Percentiles rank a stretch among this genome's conserved stretches.
Conservation (phyloP, 2,888 invertebrate species). For the Callyntrura guangdongensis region DNA sequence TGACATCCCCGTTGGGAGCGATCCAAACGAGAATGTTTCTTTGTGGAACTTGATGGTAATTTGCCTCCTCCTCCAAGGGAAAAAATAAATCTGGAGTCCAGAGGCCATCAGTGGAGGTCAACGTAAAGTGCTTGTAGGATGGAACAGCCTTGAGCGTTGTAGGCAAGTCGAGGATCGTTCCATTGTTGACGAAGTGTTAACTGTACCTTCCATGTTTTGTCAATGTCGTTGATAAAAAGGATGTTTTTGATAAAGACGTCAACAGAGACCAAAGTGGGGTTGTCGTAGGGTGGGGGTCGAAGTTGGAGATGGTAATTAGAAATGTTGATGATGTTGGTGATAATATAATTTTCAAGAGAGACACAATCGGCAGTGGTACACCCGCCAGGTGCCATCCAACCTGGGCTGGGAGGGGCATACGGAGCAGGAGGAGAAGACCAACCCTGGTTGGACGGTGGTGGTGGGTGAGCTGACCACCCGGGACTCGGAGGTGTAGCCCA, state of each 20-base stretch:
- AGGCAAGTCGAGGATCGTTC: not conserved
- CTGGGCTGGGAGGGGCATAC: too few species aligned
- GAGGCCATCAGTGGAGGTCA: not conserved
- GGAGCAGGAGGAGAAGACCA: too few species aligned
- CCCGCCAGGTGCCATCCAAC: too few species aligned
- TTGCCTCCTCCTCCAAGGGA: not conserved
- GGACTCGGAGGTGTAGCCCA: too few species aligned
- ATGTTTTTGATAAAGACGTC: not conserved
- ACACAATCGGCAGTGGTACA: too few species aligned
- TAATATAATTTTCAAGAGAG: too few species aligned
- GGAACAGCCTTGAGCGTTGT: not conserved
- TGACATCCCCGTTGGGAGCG: conserved; percentile 26
- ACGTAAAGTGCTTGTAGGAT: not conserved
- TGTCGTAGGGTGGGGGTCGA: not conserved
- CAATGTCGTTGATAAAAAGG: not conserved
- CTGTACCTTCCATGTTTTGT: not conserved
- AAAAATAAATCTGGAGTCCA: not conserved
- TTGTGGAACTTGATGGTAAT: not conserved
- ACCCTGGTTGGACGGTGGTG: too few species aligned
- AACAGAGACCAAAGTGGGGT: not conserved
- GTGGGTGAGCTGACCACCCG: too few species aligned
- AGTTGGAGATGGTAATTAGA: too few species aligned
- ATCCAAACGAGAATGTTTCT: not conserved
- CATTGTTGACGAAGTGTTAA: not conserved
- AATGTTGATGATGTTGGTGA: too few species aligned